Base-by-base conservation (phyloP, 2,797 vertebrate genomes). In the Poeciliopsis turneri region DNA sequence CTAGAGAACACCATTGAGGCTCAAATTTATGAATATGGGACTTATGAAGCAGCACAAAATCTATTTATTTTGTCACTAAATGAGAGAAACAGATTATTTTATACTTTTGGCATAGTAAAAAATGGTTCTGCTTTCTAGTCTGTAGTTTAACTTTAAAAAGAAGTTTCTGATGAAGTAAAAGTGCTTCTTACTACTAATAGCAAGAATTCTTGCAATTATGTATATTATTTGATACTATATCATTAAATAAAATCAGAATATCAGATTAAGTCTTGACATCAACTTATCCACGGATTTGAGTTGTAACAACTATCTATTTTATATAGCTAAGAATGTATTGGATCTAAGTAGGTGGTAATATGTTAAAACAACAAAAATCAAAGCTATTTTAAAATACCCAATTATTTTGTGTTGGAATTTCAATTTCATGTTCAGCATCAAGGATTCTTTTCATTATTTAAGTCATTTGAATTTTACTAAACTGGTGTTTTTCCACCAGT, bases 401-500 rank as follows among this genome's bases (percentile, higher is more conserved):
- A 57, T 13, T 61, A 18, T 61, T 33, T 61, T 61, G 25, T 30
- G 57, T 16, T 36, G 16, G 23, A 36, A 66, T 66, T 36, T 10
- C 18, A 20, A 66, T 66, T 66, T 39, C 36, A 66, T 18, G 59
- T 20, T 64, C 5, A 64, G 9, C 3, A 10, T 55, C 25, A 20
- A 49, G 20, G 49, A 51, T 51, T 51, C 20, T 51, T 23, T 23
- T 51, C 18, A 51, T 51, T 51, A 51, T 20, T 51, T 51, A 51
- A 51, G 2, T 23, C 5, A 28, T 57, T 28, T 4, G 55, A 57
- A 5, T 39, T 39, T 39, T 5, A 39, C 36, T 39, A 39, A 39
- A 39, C 36, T 39, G 36, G 5, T 39, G 33, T 18, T 80, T 79
- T 78, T 71, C 69, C 81, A 78, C 30, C 83, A 98, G 97, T 88